phyloP scores from a whole-genome alignment of 2,113 vertebrate genomes.

The Budorcas taxicolor region DNA sequence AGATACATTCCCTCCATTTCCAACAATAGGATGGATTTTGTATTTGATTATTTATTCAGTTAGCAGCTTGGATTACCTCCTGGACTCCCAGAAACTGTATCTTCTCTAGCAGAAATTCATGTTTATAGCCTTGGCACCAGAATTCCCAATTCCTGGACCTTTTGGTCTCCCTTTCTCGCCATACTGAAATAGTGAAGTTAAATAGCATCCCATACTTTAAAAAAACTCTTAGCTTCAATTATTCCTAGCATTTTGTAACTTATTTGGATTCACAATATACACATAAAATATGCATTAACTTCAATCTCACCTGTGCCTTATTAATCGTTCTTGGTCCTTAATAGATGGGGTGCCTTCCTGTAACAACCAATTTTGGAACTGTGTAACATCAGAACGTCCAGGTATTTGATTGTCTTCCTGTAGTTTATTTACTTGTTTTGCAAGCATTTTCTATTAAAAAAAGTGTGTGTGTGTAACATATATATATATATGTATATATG shows the following conservation, averaged over 20 bases:
- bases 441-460: conserved; percentile 66
- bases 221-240: background rate
- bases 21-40: background rate
- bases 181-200: background rate
- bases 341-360: conserved; percentile 14
- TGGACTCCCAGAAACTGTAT: background rate
- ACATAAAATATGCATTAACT: background rate
- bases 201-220: background rate
- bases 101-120: background rate
- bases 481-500: background rate
- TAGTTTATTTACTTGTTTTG: conserved; percentile 63
- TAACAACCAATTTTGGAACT: conserved; percentile 66
- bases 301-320: conserved; percentile 65
- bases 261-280: background rate
- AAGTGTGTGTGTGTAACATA: background rate
- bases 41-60: background rate
- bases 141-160: background rate
- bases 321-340: conserved; percentile 65
- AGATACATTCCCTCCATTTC: background rate
- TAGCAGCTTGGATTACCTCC: background rate
- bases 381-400: background rate
- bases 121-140: background rate
- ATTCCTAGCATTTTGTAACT: background rate
- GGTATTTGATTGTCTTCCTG: conserved; percentile 13
- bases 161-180: background rate